These are phyloP conservation scores for Triplophysa rosa DNA, from an alignment of 2,113 vertebrate species.

Conservation along the genomic window DNA sequence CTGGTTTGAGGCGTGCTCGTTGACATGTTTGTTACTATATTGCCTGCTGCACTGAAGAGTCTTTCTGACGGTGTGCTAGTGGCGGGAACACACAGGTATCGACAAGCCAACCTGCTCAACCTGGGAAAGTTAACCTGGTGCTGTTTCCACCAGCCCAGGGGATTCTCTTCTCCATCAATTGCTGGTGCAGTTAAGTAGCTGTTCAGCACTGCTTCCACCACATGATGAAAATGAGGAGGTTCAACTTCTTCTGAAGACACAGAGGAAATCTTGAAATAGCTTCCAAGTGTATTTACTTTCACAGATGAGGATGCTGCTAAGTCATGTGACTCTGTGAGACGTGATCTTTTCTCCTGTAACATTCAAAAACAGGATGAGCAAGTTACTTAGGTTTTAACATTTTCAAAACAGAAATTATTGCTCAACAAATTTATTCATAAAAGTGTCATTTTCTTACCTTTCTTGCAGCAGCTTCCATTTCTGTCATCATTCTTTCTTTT, in stretches of 20 bases:
- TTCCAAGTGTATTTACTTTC: not conserved
- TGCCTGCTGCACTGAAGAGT: too few species aligned
- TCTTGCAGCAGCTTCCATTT: not conserved
- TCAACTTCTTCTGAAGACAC: not conserved
- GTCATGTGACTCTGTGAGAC: not conserved
- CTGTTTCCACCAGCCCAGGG: not conserved
- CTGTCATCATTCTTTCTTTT: conserved; percentile 5
- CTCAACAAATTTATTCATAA: not conserved
- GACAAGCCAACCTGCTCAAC: not conserved
- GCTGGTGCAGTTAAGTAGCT: not conserved
- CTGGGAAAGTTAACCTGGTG: conserved; percentile 1
- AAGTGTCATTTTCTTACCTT: conserved; percentile 1
- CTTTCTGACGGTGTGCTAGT: too few species aligned
- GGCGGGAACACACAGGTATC: conserved; percentile 2
- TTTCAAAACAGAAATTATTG: not conserved
- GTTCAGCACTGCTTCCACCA: not conserved
- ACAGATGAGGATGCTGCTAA: not conserved
- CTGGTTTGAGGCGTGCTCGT: too few species aligned
- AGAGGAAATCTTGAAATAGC: conserved; percentile 4
- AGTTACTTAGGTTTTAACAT: conserved; percentile 4
- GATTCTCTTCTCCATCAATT: not conserved
- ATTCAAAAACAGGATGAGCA: too few species aligned
- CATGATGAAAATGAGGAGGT: not conserved
- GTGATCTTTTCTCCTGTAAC: not conserved
- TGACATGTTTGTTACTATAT: too few species aligned